Conservation (phyloP, 1,140 invertebrate genomes). For the Amyelois transitella region DNA sequence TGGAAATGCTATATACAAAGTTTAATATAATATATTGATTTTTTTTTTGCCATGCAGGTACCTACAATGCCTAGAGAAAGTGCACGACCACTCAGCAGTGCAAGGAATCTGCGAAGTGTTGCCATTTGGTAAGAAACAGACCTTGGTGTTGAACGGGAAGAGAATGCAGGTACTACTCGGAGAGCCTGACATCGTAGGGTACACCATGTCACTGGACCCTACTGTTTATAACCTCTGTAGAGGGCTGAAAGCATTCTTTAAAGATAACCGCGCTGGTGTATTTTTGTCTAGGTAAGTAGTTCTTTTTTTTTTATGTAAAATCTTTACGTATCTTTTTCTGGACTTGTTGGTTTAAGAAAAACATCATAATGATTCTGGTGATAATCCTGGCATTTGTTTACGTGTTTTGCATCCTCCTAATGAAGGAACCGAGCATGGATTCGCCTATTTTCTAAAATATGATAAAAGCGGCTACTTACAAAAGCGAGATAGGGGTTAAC, state of each 20-base stretch:
- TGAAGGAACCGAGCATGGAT: too few relatives aligned
- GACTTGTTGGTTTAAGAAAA: too few relatives aligned
- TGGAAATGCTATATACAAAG: too few relatives aligned
- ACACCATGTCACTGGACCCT: constrained; percentile 65
- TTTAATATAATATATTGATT: too few relatives aligned
- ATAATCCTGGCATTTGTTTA: too few relatives aligned
- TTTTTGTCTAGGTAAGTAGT: constrained; percentile 54
- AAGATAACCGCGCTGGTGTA: constrained; percentile 64
- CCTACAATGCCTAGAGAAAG: constrained; percentile 56
- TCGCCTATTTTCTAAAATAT: too few relatives aligned
- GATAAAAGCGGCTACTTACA: too few relatives aligned
- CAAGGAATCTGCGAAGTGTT: constrained; percentile 68
- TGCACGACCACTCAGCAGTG: constrained; percentile 58
- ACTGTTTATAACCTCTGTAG: constrained; percentile 72
- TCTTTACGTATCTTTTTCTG: too few relatives aligned
- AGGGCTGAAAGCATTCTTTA: constrained; percentile 73
- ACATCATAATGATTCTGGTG: too few relatives aligned
- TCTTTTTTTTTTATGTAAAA: background rate
- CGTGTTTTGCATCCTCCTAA: too few relatives aligned
- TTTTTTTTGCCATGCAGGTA: constrained; percentile 32
- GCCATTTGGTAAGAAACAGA: constrained; percentile 61
- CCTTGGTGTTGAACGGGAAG: constrained; percentile 54
- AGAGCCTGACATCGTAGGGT: constrained; percentile 63
- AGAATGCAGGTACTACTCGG: constrained; percentile 57
- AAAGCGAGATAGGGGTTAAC: too few relatives aligned